Percentiles rank a stretch among this genome's conserved stretches.
phyloP scores from a whole-genome alignment of 2,797 vertebrate genomes.

The Alauda arvensis region DNA sequence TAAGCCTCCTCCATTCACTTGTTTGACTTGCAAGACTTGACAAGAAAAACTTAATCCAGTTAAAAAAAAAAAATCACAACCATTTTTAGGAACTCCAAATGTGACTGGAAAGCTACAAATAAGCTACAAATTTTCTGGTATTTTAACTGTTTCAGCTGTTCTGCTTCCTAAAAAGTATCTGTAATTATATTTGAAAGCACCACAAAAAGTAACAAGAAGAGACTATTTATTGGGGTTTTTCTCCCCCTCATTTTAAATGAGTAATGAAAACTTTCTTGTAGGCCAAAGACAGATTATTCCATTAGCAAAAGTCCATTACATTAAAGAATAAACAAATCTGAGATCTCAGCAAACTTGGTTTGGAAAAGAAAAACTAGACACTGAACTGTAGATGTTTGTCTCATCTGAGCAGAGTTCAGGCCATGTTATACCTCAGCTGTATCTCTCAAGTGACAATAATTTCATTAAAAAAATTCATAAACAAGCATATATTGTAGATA shows the following conservation, averaged over 20 bases:
- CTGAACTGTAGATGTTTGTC: not conserved
- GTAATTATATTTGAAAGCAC: not conserved
- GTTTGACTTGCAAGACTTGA: not conserved
- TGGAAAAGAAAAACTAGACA: not conserved
- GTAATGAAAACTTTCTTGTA: not conserved
- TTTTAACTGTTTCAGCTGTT: not conserved
- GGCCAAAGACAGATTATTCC: not conserved
- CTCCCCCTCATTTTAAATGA: not conserved
- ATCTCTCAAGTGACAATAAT: not conserved
- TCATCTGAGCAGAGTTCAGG: not conserved
- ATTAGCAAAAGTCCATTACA: not conserved
- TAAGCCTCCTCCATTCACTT: not conserved
- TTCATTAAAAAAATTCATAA: not conserved
- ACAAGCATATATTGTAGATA: not conserved
- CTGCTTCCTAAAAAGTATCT: not conserved
- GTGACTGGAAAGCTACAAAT: not conserved
- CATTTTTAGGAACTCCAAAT: not conserved
- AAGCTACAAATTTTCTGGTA: not conserved
- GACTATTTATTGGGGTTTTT: accelerated
- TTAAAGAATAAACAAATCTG: not conserved
- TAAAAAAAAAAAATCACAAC: not conserved
- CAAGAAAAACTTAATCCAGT: not conserved
- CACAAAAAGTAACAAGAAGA: not conserved
- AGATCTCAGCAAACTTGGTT: not conserved
- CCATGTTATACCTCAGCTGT: not conserved